These are phyloP conservation scores for Neodon shergylaensis DNA, from an alignment of 2,113 vertebrate species.

Conservation along the genomic window DNA sequence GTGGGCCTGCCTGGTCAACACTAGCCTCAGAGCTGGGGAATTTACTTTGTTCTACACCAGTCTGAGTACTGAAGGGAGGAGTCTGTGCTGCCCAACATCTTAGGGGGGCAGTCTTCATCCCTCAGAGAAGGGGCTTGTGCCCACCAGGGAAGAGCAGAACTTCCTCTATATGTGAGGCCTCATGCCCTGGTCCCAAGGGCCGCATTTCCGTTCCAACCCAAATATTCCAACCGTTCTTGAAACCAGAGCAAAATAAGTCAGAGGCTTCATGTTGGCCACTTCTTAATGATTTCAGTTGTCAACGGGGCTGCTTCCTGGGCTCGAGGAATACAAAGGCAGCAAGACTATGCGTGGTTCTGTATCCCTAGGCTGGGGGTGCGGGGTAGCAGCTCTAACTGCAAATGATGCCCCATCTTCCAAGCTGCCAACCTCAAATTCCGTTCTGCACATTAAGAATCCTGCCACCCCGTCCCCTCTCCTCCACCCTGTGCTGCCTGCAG, in stretches of 20 bases:
- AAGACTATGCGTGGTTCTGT: background rate
- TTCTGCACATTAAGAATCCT: background rate
- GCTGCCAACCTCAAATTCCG: accelerated
- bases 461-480: background rate
- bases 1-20: background rate
- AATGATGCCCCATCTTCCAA: accelerated
- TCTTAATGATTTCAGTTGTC: background rate
- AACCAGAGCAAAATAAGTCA: background rate
- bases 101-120: background rate
- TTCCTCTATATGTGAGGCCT: background rate
- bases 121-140: background rate
- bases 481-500: background rate
- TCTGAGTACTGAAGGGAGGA: background rate
- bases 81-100: background rate
- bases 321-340: background rate
- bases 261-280: background rate
- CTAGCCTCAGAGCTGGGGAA: background rate
- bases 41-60: background rate
- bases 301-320: background rate
- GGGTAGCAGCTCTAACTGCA: background rate
- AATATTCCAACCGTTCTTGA: background rate
- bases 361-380: background rate
- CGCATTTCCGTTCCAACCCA: background rate
- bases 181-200: background rate
- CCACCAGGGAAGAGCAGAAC: background rate